Evolutionary conservation across 2,888 invertebrate species (phyloP).

Genomic region (Stenichneumon culpator): DNA sequence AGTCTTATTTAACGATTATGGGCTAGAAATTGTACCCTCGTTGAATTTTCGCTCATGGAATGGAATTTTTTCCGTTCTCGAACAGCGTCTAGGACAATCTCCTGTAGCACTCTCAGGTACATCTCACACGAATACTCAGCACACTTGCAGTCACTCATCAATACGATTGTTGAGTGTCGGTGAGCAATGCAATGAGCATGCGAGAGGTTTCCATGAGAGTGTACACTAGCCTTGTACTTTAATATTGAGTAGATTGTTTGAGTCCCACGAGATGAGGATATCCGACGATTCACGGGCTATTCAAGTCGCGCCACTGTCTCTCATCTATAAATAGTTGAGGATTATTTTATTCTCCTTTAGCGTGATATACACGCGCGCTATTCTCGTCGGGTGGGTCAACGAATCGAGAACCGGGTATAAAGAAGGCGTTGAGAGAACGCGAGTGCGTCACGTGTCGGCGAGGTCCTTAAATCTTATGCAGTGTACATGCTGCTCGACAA

Average conservation of each 20-base stretch:
- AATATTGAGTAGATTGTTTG: not conserved
- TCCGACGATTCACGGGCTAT: slow-evolving; percentile 44
- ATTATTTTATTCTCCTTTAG: slow-evolving; percentile 62
- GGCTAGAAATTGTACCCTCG: not conserved
- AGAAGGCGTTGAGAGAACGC: slow-evolving; percentile 16
- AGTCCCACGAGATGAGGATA: slow-evolving; percentile 32
- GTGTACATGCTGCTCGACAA: slow-evolving; percentile 33
- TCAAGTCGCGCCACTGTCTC: slow-evolving; percentile 45
- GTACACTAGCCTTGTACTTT: not conserved
- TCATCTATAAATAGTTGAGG: slow-evolving; percentile 59
- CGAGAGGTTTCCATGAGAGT: not conserved
- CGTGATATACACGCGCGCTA: slow-evolving; percentile 70
- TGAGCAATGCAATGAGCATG: no score
- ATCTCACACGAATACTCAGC: not conserved
- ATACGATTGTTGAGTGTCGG: no score
- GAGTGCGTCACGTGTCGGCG: slow-evolving; percentile 18
- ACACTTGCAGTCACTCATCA: no score
- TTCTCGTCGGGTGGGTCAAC: slow-evolving; percentile 86
- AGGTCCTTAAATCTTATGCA: slow-evolving; percentile 58
- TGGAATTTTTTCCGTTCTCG: not conserved
- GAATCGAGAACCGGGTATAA: slow-evolving; percentile 74
- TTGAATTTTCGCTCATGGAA: not conserved
- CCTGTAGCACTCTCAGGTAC: not conserved
- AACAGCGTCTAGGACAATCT: not conserved
- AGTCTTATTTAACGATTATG: not conserved